Conservation (phyloP, 2,113 vertebrate genomes). For the Lampris incognitus region DNA sequence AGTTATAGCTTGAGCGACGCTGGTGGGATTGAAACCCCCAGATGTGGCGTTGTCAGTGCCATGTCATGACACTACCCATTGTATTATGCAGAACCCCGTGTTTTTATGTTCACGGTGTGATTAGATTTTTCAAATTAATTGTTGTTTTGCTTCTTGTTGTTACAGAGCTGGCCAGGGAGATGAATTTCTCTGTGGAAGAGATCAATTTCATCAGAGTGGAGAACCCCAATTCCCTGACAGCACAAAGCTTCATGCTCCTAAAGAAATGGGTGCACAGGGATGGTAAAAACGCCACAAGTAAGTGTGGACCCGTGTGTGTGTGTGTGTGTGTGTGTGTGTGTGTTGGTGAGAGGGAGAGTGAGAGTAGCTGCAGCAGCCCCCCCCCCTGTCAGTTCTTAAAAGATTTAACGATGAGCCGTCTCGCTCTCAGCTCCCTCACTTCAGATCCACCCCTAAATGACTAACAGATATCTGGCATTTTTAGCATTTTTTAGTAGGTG, state of each 20-base stretch:
- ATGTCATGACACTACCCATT: too few species aligned
- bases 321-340: background rate
- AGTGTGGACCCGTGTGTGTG: constrained; percentile 67
- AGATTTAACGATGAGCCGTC: background rate
- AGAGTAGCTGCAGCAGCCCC: background rate
- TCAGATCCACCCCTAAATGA: background rate
- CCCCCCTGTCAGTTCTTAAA: background rate
- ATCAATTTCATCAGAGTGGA: constrained; percentile 98
- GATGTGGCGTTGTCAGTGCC: too few species aligned
- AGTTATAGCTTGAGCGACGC: too few species aligned
- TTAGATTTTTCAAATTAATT: background rate
- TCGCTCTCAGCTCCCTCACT: background rate
- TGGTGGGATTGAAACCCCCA: background rate
- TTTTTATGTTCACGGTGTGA: too few species aligned
- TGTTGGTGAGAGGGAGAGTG: background rate
- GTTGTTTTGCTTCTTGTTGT: constrained; percentile 34
- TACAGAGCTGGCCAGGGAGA: constrained; percentile 97
- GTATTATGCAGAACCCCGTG: too few species aligned
- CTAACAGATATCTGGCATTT: background rate
- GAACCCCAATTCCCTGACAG: constrained; percentile 97
- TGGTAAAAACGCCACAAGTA: constrained; percentile 99
- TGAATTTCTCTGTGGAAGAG: constrained; percentile 99
- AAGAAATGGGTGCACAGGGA: constrained; percentile 99
- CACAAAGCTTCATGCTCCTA: constrained; percentile 98
- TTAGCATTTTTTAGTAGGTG: too few species aligned